These are phyloP conservation scores for Mastomys natalensis DNA, from an alignment of 2,113 vertebrate species.

Conservation along the genomic window DNA sequence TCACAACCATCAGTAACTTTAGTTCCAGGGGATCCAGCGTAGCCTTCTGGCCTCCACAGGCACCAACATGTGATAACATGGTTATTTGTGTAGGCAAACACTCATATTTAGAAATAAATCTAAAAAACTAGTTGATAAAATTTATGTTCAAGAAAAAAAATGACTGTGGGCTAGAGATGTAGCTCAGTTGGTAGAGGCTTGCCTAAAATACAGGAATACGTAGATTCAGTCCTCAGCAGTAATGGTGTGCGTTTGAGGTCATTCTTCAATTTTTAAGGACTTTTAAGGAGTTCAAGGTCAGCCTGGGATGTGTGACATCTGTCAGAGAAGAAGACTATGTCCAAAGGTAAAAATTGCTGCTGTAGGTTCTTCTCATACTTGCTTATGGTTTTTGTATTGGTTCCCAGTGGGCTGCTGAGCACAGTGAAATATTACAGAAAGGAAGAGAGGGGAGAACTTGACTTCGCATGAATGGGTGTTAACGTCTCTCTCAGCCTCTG, in stretches of 20 bases:
- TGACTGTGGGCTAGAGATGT: not conserved
- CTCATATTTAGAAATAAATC: not conserved
- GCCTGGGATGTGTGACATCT: not conserved
- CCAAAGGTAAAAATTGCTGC: not conserved
- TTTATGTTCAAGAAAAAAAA: constrained; percentile 22
- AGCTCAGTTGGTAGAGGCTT: not conserved
- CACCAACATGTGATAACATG: not conserved
- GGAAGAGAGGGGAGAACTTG: not conserved
- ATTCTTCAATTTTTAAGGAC: not conserved
- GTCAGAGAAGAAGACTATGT: not conserved
- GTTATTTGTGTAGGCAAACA: not conserved
- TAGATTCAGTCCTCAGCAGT: not conserved
- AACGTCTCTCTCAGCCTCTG: not conserved
- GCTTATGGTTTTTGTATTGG: constrained; percentile 29
- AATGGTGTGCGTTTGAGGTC: no score
- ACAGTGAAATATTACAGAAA: not conserved
- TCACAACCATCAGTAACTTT: not conserved
- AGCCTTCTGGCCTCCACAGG: not conserved
- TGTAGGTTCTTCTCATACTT: not conserved
- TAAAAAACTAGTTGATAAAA: not conserved
- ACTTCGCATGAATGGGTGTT: not conserved
- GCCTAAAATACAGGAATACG: not conserved
- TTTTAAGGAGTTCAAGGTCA: not conserved
- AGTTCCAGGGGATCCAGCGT: not conserved
- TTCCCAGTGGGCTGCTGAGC: not conserved